These are phyloP conservation scores for Sebastolobus alascanus DNA, from an alignment of 2,797 vertebrate genomes.

Conservation along the genomic window DNA sequence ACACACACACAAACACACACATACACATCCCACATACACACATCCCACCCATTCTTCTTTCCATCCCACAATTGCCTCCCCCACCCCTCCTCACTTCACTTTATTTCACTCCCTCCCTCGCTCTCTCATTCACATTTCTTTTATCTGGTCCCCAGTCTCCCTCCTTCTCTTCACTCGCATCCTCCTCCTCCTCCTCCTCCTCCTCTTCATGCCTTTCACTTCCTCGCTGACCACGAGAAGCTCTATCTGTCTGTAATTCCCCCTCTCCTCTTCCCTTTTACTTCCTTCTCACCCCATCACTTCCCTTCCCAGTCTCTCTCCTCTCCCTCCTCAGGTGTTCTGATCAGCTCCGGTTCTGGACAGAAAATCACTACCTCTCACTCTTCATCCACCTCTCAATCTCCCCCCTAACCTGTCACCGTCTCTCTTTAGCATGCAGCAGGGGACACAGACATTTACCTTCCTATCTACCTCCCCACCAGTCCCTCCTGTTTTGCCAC, in stretches of 20 bases:
- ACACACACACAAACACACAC: constrained; percentile 36
- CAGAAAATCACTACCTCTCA: constrained; percentile 79
- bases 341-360: constrained; percentile 70
- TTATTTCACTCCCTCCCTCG: constrained; percentile 22
- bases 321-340: constrained; percentile 61
- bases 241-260: constrained; percentile 62
- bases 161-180: constrained; percentile 49
- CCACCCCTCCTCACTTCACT: background rate
- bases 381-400: constrained; percentile 70
- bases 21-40: constrained; percentile 26
- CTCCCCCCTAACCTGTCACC: constrained; percentile 63
- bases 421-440: constrained; percentile 71
- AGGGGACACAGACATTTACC: constrained; percentile 58
- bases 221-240: constrained; percentile 68
- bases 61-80: constrained; percentile 48
- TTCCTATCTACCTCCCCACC: constrained; percentile 30
- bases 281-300: constrained; percentile 7
- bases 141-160: constrained; percentile 43
- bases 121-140: constrained; percentile 51
- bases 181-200: constrained; percentile 25
- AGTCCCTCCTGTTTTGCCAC: constrained; percentile 47
- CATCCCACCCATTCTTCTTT: constrained; percentile 58
- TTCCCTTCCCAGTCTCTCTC: constrained; percentile 33
- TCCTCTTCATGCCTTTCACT: constrained; percentile 32
- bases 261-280: constrained; percentile 4